Conservation (phyloP, 2,113 vertebrate genomes). For the Macroglossus sobrinus region DNA sequence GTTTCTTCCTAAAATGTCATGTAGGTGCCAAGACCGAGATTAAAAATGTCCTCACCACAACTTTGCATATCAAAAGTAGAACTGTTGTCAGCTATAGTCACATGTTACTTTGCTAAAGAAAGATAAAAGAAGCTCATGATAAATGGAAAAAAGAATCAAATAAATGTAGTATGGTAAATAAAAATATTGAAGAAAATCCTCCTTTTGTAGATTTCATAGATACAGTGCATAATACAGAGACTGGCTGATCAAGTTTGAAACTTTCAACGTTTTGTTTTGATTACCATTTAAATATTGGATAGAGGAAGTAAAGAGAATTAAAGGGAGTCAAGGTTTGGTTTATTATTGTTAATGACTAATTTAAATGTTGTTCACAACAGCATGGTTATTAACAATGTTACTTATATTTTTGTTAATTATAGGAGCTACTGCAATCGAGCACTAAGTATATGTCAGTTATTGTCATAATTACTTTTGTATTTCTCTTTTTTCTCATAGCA, state of each 20-base stretch:
- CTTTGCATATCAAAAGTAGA: neutral
- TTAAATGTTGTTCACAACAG: neutral
- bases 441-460: neutral
- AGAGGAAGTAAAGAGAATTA: neutral
- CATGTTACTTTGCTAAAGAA: neutral
- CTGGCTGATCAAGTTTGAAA: neutral
- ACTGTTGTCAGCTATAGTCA: neutral
- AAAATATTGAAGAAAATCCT: neutral
- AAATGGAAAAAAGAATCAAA: neutral
- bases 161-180: neutral
- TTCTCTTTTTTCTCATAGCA: neutral
- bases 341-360: neutral
- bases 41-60: neutral
- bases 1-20: slow-evolving; percentile 29
- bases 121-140: neutral
- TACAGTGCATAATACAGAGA: neutral
- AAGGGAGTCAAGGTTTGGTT: neutral
- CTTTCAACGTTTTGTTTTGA: neutral
- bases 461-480: neutral
- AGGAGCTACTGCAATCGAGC: neutral
- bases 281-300: neutral
- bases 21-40: slow-evolving; percentile 20
- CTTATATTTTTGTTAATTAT: neutral
- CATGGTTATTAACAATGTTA: neutral
- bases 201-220: neutral